These are phyloP conservation scores for Felis catus DNA, from an alignment of 2,113 vertebrate species.

Conservation along the genomic window DNA sequence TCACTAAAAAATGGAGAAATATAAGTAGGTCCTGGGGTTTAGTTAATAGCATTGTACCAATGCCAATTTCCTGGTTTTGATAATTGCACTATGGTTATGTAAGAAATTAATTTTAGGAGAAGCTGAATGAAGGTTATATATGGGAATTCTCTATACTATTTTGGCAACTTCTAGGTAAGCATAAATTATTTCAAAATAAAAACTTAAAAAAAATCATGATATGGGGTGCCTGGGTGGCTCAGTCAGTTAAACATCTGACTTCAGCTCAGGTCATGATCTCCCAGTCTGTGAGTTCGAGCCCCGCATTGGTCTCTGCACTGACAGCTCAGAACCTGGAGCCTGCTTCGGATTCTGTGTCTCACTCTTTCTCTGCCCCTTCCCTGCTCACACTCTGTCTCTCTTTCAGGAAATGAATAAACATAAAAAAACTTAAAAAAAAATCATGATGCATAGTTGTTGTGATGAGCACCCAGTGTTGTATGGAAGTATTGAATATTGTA, in stretches of 20 bases:
- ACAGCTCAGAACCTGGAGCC: too few species aligned
- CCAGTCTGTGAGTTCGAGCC: too few species aligned
- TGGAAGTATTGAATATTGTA: background rate
- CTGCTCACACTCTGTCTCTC: too few species aligned
- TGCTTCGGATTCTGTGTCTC: too few species aligned
- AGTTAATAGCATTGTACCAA: background rate
- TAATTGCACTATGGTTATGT: background rate
- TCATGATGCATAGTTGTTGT: background rate
- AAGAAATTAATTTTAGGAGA: conserved; percentile 8
- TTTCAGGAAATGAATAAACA: too few species aligned
- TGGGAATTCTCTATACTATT: background rate
- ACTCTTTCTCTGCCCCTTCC: too few species aligned
- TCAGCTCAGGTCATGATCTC: too few species aligned
- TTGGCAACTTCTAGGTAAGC: background rate
- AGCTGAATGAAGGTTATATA: background rate
- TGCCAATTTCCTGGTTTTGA: background rate
- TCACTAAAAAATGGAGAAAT: background rate
- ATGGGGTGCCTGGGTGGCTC: too few species aligned
- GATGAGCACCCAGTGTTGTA: background rate
- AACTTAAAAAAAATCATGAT: background rate
- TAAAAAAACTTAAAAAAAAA: background rate
- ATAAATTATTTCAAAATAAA: conserved; percentile 33
- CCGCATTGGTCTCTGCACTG: too few species aligned
- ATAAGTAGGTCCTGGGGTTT: background rate
- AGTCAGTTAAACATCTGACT: too few species aligned